Percentiles rank a stretch among this genome's conserved stretches.
These are phyloP conservation scores for Lochmaea crataegi DNA, from an alignment of 2,888 invertebrate genomes.

Conservation along the genomic window DNA sequence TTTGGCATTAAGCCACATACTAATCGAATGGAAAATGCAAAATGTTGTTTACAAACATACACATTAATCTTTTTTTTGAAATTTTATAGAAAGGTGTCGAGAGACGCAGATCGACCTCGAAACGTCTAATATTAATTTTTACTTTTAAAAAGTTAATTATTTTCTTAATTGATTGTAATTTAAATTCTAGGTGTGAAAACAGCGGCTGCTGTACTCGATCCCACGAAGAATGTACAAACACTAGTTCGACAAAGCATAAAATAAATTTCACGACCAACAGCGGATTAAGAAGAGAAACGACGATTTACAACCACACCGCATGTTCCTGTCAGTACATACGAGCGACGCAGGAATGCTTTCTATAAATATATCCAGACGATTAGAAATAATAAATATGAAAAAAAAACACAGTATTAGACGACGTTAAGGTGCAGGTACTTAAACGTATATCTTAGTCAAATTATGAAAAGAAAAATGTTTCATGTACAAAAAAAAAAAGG, in stretches of 20 bases:
- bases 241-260: constrained; percentile 28
- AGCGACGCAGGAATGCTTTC: constrained; percentile 34
- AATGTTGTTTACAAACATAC: constrained; percentile 1
- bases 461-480: background rate
- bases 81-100: background rate
- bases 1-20: background rate
- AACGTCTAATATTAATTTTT: too few species aligned
- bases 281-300: constrained; percentile 22
- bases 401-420: constrained; percentile 29
- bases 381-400: constrained; percentile 15
- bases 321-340: constrained; percentile 32
- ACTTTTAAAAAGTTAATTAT: background rate
- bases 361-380: constrained; percentile 28
- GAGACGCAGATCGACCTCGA: too few species aligned
- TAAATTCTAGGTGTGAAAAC: constrained; percentile 29
- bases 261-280: constrained; percentile 23
- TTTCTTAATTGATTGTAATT: background rate
- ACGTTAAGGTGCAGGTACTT: background rate
- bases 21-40: background rate
- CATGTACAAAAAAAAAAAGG: background rate
- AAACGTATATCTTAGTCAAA: background rate
- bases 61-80: background rate
- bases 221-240: constrained; percentile 31
- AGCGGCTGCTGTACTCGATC: constrained; percentile 25
- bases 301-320: constrained; percentile 33